Conservation (phyloP, 2,888 invertebrate genomes). For the Linnaemya tessellans region DNA sequence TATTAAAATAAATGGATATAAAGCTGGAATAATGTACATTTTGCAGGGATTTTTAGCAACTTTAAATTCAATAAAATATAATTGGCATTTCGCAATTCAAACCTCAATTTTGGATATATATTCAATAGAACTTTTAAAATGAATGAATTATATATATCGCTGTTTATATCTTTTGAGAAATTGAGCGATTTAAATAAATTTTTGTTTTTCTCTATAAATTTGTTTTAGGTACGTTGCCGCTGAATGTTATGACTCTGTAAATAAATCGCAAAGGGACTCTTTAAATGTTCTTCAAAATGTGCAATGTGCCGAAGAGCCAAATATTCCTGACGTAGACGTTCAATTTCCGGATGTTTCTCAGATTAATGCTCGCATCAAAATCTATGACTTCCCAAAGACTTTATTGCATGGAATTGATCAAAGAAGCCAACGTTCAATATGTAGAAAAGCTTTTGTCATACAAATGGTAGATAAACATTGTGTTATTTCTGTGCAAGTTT, state of each 20-base stretch:
- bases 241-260: conserved; percentile 71
- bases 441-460: conserved; percentile 87
- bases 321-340: conserved; percentile 71
- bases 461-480: conserved; percentile 85
- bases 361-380: conserved; percentile 74
- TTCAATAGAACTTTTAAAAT: no score
- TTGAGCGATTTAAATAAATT: no score
- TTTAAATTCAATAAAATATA: no score
- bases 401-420: conserved; percentile 53
- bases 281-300: conserved; percentile 73
- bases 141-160: no score
- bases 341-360: conserved; percentile 75
- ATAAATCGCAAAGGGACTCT: conserved; percentile 70
- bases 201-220: no score
- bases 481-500: conserved; percentile 85
- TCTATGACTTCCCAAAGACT: conserved; percentile 56
- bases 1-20: no score
- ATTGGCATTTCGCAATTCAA: no score
- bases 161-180: no score
- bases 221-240: conserved; percentile 73
- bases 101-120: no score
- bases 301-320: conserved; percentile 78
- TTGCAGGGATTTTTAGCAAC: no score
- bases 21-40: no score
- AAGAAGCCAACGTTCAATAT: conserved; percentile 78